Conservation (phyloP, 2,797 vertebrate genomes). For the Cygnus olor region DNA sequence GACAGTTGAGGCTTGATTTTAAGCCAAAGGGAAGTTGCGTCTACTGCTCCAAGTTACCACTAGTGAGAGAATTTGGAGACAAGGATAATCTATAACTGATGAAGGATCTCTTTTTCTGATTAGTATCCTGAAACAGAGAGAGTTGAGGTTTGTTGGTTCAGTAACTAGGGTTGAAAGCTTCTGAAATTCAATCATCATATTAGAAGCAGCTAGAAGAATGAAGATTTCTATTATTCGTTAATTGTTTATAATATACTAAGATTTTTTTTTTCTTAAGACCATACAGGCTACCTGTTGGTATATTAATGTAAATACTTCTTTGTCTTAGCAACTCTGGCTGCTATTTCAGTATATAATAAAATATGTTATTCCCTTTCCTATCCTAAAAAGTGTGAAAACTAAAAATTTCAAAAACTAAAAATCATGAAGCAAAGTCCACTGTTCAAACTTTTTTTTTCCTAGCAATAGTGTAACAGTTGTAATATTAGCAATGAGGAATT, state of each 20-base stretch:
- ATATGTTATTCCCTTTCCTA: not conserved
- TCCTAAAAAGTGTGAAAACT: not conserved
- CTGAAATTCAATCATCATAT: not conserved
- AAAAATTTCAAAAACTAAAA: not conserved
- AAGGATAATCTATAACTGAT: not conserved
- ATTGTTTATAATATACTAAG: not conserved
- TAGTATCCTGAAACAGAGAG: not conserved
- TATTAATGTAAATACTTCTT: not conserved
- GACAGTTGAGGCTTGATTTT: not conserved
- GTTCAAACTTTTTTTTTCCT: not conserved
- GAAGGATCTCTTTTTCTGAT: constrained; percentile 1
- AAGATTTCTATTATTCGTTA: not conserved
- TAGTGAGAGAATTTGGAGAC: not conserved
- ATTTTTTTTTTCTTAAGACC: not conserved
- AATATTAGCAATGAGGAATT: not conserved
- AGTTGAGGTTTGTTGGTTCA: constrained; percentile 36
- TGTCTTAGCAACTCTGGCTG: not conserved
- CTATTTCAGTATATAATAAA: not conserved
- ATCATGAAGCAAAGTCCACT: not conserved
- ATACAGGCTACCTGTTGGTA: not conserved
- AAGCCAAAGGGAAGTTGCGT: constrained; percentile 17
- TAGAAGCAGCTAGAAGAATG: not conserved
- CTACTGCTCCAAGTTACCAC: not conserved
- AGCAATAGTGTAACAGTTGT: not conserved
- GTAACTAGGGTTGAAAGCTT: constrained; percentile 26